Base-by-base conservation (phyloP, 2,113 vertebrate genomes). In the Neotoma lepida region DNA sequence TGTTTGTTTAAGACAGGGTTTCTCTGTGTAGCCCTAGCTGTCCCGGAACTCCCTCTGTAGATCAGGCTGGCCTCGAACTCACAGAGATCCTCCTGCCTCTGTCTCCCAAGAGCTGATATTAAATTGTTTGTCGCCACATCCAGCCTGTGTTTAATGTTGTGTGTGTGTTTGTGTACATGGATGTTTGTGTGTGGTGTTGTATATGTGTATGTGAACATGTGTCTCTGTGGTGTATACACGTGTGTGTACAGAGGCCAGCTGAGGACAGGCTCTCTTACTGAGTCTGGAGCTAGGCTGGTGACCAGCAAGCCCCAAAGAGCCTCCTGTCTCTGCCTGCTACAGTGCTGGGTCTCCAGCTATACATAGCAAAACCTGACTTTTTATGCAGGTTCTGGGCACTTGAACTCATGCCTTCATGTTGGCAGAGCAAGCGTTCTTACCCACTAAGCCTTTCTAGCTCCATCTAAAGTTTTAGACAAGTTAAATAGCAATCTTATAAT, bases 391-490 rank as follows among this genome's bases (percentile, higher is more conserved):
- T 41, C 80, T 82, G n/a, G 80, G n/a, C n/a, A 28, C 35, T 39
- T 81, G 54, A 58, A 26, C 20, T 6, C 35, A 15, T 0, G 10
- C 13, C 24, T 54, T 82, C 24, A 28, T 18, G n/a, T 41, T 17
- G 41, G 10, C 56, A 61, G 22, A 61, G 6, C 54, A 41, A 41
- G n/a, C n/a, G 15, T 54, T 61, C 80, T 61, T 39, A 82, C 13
- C 13, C 24, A 28, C 24, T 26, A 35, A 61, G 80, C n/a, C 80
- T 61, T 39, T 61, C n/a, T 24, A 61, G n/a, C 54, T 82, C 35
- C 54, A 41, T 28, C 41, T 41, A 66, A 20, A 87, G 33, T 92
- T 96, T 76, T 76, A 97, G 85, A 73, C 24, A 93, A 93, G 35
- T 93, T 88, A 73, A 82, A 64, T 84, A 88, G 33, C 39, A 76